Base-by-base conservation (phyloP, 2,113 vertebrate genomes). In the Lepus americanus region DNA sequence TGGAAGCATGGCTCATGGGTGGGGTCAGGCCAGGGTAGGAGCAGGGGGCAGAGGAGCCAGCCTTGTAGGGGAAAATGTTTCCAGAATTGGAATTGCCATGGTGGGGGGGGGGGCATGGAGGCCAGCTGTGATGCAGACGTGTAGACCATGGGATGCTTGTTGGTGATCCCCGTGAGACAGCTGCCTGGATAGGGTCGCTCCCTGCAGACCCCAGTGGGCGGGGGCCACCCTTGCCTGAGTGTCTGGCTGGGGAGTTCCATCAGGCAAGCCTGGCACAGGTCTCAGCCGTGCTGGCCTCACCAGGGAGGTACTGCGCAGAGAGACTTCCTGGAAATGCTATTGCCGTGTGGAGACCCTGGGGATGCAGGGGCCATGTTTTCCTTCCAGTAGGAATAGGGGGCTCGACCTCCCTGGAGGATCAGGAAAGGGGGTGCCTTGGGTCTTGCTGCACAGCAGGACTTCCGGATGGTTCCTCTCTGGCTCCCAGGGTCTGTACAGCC, bases 71-170 rank as follows among this genome's bases (percentile, higher is more conserved):
- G 87, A 9, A 77, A 59, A 33, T 74, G 51, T 31, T 12, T 83
- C 86, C 79, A 36, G 92, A 97, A 95, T 39, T 36, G 51, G 64
- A 95, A 89, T 87, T 36, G 8, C 78, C 16, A 66, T 33, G 39
- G 73, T 92, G 95, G 97, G 95, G 97, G 96, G 95, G 87, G 9
- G 88, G 74, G 22, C 89, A 90, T 39, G 39, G 39, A 36, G 39
- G 4, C 39, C 39, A 69, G n/a, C 73, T 16, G 1, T 97, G 89
- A 92, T 89, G 77, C 80, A 20, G 36, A 96, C 91, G 87, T 27
- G 12, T 81, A 55, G 20, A 95, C 91, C 20, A 6, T 86, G 73
- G 92, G 93, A 72, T 69, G 61, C 70, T 89, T 69, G 78, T 55
- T 95, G 95, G 83, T 69, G 73, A 89, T 88, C 36, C 13, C 4